phyloP scores from a whole-genome alignment of 2,797 vertebrate species.

The Okamejei kenojei region DNA sequence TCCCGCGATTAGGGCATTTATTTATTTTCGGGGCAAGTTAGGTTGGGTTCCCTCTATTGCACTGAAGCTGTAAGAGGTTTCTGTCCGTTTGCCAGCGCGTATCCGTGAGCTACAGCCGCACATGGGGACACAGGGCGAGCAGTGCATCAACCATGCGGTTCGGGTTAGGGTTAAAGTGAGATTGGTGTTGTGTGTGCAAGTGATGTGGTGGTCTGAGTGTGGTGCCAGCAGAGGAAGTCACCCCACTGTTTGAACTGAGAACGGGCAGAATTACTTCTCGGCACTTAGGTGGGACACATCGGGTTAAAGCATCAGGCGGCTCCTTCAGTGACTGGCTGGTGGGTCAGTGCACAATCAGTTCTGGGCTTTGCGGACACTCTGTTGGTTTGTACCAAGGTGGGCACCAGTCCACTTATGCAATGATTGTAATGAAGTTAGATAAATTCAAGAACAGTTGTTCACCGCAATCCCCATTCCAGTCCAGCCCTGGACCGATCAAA shows the following conservation, averaged over 20 bases:
- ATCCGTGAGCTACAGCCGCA: not conserved
- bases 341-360: no score
- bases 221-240: not conserved
- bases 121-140: not conserved
- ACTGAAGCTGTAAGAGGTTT: not conserved
- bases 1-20: not conserved
- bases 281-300: not conserved
- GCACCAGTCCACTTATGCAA: not conserved
- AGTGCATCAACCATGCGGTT: not conserved
- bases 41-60: not conserved
- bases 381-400: not conserved
- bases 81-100: not conserved
- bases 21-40: not conserved
- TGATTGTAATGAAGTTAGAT: not conserved
- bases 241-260: no score
- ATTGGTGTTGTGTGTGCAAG: not conserved
- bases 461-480: not conserved
- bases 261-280: no score
- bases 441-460: not conserved
- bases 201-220: not conserved
- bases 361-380: not conserved
- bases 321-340: not conserved
- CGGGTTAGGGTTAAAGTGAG: not conserved
- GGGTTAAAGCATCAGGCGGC: not conserved
- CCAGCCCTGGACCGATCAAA: no score